These are phyloP conservation scores for Ectemnius cavifrons DNA, from an alignment of 2,888 invertebrate genomes.

Conservation along the genomic window DNA sequence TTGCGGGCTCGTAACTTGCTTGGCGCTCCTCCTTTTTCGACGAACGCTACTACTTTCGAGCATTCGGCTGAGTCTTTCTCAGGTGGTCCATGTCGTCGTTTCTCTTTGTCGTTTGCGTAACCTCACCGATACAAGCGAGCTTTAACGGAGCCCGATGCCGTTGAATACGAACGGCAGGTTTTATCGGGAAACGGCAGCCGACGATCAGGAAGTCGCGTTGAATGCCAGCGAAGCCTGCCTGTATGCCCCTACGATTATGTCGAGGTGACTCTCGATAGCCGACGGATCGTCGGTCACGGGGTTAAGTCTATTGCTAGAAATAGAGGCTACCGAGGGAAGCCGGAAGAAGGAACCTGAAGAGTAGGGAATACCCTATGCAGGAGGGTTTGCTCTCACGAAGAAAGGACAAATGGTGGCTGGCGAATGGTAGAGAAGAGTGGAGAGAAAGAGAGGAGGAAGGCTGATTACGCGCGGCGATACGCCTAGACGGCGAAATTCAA, in stretches of 20 bases:
- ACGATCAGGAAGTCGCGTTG: slow-evolving; percentile 57
- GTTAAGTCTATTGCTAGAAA: slow-evolving; percentile 60
- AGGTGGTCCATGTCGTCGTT: slow-evolving; percentile 2
- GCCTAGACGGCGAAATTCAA: slow-evolving; percentile 68
- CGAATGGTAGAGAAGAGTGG: not conserved
- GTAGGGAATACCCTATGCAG: not conserved
- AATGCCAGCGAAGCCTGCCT: slow-evolving; percentile 52
- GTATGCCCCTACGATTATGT: slow-evolving; percentile 57
- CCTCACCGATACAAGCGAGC: no score
- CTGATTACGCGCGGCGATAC: slow-evolving; percentile 54
- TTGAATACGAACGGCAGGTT: slow-evolving; percentile 22
- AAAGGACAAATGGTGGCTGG: not conserved
- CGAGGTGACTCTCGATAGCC: slow-evolving; percentile 62
- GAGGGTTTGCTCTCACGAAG: not conserved
- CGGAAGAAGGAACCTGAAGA: not conserved
- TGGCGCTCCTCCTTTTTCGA: not conserved
- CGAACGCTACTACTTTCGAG: slow-evolving; percentile 1
- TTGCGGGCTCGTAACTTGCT: no score
- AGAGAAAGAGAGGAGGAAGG: slow-evolving; percentile 12
- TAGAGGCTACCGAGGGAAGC: slow-evolving; percentile 31
- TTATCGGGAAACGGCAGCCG: slow-evolving; percentile 47
- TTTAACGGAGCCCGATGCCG: no score
- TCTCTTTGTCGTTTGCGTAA: not conserved
- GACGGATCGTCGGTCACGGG: slow-evolving; percentile 62
- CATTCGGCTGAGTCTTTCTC: not conserved